phyloP scores from a whole-genome alignment of 2,888 invertebrate species.

The Pollenia labialis region DNA sequence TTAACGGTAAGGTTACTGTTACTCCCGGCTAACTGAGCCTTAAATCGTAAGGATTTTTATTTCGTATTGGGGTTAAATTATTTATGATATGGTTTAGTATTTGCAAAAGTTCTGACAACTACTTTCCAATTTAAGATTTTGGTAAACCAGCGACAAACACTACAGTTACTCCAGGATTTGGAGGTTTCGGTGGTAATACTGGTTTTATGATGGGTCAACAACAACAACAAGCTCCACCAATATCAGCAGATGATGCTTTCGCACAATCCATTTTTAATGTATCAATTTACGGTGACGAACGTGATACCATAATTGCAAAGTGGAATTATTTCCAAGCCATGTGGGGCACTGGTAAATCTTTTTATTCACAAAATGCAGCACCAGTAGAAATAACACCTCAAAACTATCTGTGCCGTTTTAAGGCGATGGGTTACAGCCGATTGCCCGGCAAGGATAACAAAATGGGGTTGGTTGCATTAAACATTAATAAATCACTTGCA shows the following conservation, averaged over 20 bases:
- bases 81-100: too few relatives aligned
- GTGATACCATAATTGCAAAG: slow-evolving; percentile 95
- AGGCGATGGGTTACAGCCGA: slow-evolving; percentile 96
- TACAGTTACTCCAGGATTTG: slow-evolving; percentile 84
- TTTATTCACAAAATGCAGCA: slow-evolving; percentile 89
- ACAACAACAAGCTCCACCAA: slow-evolving; percentile 85
- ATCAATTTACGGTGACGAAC: slow-evolving; percentile 96
- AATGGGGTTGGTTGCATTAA: slow-evolving; percentile 94
- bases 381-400: slow-evolving; percentile 93
- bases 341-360: slow-evolving; percentile 88
- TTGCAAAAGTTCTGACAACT: too few relatives aligned
- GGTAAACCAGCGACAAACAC: slow-evolving; percentile 82
- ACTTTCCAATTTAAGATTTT: slow-evolving; percentile 78
- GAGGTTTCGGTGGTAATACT: slow-evolving; percentile 85
- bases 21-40: too few relatives aligned
- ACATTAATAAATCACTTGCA: slow-evolving; percentile 92
- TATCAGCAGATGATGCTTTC: slow-evolving; percentile 88
- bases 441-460: slow-evolving; percentile 94
- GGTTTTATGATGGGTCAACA: slow-evolving; percentile 83
- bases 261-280: slow-evolving; percentile 91
- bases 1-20: too few relatives aligned
- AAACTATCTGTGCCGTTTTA: slow-evolving; percentile 96
- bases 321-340: slow-evolving; percentile 96
- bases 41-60: too few relatives aligned
- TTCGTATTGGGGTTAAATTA: too few relatives aligned